Conservation (phyloP, 2,797 vertebrate genomes). For the Phataginus tricuspis region DNA sequence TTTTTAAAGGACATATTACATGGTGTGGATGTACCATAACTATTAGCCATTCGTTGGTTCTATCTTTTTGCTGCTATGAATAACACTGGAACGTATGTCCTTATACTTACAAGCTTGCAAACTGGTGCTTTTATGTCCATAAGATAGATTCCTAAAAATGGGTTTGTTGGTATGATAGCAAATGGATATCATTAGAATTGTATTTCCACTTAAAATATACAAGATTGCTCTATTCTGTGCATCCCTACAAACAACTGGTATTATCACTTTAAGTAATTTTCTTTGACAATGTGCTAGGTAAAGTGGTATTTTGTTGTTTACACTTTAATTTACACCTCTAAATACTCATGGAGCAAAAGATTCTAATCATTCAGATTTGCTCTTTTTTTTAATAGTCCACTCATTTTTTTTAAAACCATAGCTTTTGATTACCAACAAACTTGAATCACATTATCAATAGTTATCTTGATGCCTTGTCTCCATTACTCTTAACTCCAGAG, state of each 20-base stretch:
- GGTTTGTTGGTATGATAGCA: neutral
- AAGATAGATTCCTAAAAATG: neutral
- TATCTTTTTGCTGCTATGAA: neutral
- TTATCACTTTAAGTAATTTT: constrained; percentile 43
- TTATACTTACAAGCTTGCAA: neutral
- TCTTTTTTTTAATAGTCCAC: neutral
- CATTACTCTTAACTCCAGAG: neutral
- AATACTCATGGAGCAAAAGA: neutral
- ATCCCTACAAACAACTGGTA: neutral
- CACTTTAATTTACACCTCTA: neutral
- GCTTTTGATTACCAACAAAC: neutral
- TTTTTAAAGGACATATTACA: neutral
- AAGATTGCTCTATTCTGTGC: neutral
- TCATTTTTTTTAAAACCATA: constrained; percentile 19
- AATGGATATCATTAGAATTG: neutral
- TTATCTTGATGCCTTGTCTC: neutral
- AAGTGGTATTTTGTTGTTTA: neutral
- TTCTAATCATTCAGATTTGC: neutral
- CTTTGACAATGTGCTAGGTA: neutral
- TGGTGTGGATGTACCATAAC: too few relatives aligned
- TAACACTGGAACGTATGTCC: neutral
- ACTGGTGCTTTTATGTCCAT: neutral
- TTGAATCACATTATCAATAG: neutral
- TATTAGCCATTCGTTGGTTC: neutral
- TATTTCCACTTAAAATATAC: constrained; percentile 16